These are phyloP conservation scores for Diarsia mendica DNA, from an alignment of 2,888 invertebrate genomes.

Conservation along the genomic window DNA sequence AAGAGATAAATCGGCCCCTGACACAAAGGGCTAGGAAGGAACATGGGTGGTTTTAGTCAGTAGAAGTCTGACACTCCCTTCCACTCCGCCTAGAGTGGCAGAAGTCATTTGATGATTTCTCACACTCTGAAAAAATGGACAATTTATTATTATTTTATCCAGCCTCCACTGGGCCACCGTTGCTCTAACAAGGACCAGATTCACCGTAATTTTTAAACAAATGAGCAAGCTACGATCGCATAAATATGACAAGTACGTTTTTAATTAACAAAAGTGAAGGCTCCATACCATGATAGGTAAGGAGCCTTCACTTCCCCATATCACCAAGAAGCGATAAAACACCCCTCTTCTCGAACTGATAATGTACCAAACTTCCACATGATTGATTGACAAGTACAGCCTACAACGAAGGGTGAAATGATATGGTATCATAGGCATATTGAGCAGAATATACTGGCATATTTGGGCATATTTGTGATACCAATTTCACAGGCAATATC, in stretches of 20 bases:
- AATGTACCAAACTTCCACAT: slow-evolving; percentile 53
- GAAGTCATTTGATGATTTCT: too few relatives aligned
- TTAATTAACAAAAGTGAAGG: neutral
- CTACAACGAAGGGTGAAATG: slow-evolving; percentile 64
- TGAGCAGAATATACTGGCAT: slow-evolving; percentile 44
- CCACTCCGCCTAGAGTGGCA: too few relatives aligned
- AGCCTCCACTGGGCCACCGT: too few relatives aligned
- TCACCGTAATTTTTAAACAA: neutral
- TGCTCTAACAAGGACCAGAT: neutral
- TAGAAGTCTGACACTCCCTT: too few relatives aligned
- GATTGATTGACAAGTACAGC: slow-evolving; percentile 65
- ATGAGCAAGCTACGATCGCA: neutral
- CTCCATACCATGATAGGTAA: too few relatives aligned
- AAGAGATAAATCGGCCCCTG: too few relatives aligned
- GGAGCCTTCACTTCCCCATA: neutral
- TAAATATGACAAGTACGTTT: neutral
- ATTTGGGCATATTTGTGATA: slow-evolving; percentile 55
- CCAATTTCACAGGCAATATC: slow-evolving; percentile 82
- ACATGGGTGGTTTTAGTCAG: too few relatives aligned
- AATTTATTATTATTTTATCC: too few relatives aligned
- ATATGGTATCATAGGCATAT: slow-evolving; percentile 63
- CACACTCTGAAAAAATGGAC: too few relatives aligned
- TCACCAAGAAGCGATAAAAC: slow-evolving; percentile 33
- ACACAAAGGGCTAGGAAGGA: too few relatives aligned
- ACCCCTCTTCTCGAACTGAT: slow-evolving; percentile 18